Base-by-base conservation (phyloP, 2,888 invertebrate species). In the Seira ritae region DNA sequence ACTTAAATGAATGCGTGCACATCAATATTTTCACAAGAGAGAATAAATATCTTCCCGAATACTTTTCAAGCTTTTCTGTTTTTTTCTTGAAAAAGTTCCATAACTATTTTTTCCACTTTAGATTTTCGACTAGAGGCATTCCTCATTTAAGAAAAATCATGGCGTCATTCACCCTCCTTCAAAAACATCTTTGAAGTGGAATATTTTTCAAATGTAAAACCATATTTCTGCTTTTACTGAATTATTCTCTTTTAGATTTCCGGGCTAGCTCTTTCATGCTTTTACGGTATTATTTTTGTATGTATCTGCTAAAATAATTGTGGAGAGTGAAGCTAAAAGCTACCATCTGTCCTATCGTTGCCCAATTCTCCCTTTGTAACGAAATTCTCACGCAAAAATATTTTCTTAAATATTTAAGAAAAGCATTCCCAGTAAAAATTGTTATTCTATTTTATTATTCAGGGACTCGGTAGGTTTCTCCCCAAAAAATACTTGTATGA, bases 11-110 rank as follows among this genome's bases (percentile, higher is more conserved):
- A 78, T 66, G 71, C 50, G 50, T 15, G 12, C 71, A 50, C 70
- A 71, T 78, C 78, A 78, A 78, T 78, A 71, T 78, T 78, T 72
- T 78, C 50, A 24, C 62, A 78, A 78, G 24, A 72, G 50, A 15
- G 50, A 71, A 78, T 78, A 71, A 78, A 78, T 78, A 62, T 42
- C 60, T 23, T 37, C 60, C 17, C 60, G 62, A 37, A 22, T 42
- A 42, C 15, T 74, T 73, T 17, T 65, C 55, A n/a, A 19, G 31
- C 65, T 66, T 74, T 20, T 46, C 20, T 8, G 3, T 50, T 50
- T 50, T 50, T n/a, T 50, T n/a, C 50, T 50, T 3, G 12, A n/a
- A 15, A 15, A n/a, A 12, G 50, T 50, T 15, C 17, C 50, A 50
- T n/a, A 50, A 50, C 50, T 15, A 50, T 50, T 50, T 50, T 50